Conservation (phyloP, 2,113 vertebrate species). For the Melozone crissalis region DNA sequence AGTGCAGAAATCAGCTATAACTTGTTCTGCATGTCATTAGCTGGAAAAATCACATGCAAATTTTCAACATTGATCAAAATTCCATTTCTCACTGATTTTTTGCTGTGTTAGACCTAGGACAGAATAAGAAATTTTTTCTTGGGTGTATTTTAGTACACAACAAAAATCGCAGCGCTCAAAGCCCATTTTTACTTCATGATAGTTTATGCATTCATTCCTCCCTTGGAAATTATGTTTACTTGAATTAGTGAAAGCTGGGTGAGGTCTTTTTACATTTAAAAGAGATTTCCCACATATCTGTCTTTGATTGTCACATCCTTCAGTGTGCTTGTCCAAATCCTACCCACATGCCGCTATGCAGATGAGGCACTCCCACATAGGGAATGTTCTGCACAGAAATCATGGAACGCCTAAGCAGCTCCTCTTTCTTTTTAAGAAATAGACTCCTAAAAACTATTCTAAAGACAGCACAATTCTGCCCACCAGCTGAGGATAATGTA, state of each 20-base stretch:
- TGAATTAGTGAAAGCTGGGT: neutral
- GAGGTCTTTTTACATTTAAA: slow-evolving; percentile 29
- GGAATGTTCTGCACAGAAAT: slow-evolving; percentile 62
- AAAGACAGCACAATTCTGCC: slow-evolving; percentile 19
- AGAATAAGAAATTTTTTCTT: slow-evolving; percentile 8
- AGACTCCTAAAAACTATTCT: slow-evolving; percentile 16
- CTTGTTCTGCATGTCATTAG: slow-evolving; percentile 46
- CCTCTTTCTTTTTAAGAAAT: slow-evolving; percentile 12
- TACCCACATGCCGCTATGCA: slow-evolving; percentile 63
- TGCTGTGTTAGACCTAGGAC: slow-evolving; percentile 22
- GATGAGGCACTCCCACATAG: slow-evolving; percentile 67
- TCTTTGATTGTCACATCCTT: slow-evolving; percentile 61
- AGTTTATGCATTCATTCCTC: neutral
- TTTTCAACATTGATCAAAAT: slow-evolving; percentile 57
- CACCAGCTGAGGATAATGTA: neutral
- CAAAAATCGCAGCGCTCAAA: neutral
- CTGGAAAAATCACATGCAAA: slow-evolving; percentile 49
- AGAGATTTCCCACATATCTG: slow-evolving; percentile 64
- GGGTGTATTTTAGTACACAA: neutral
- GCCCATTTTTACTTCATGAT: neutral
- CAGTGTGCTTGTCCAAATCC: slow-evolving; percentile 61
- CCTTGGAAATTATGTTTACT: slow-evolving; percentile 7
- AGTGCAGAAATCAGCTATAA: neutral
- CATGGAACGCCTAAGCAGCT: slow-evolving; percentile 30
- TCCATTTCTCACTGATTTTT: slow-evolving; percentile 40